Conservation (phyloP, 1,140 invertebrate genomes). For the Tetramorium simillimum region DNA sequence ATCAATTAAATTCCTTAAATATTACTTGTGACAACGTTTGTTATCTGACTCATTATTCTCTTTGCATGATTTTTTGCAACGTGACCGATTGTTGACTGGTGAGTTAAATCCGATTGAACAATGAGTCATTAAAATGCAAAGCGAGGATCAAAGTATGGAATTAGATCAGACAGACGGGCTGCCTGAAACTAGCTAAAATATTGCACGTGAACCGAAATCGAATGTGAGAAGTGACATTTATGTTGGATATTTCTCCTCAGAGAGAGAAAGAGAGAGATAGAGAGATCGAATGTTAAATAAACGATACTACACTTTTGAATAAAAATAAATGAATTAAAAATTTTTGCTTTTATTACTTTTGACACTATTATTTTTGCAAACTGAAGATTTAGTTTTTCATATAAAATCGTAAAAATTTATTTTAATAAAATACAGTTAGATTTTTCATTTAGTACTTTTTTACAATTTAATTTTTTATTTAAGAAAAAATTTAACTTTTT, state of each 20-base stretch:
- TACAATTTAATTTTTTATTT: background rate
- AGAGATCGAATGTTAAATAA: constrained; percentile 4
- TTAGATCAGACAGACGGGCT: constrained; percentile 57
- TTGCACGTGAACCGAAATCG: constrained; percentile 63
- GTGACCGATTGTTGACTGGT: constrained; percentile 13
- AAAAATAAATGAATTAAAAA: background rate
- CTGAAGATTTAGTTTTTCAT: background rate
- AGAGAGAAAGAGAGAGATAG: background rate
- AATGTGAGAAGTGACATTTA: constrained; percentile 56
- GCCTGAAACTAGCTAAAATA: constrained; percentile 46
- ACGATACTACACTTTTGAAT: background rate
- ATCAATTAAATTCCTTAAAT: constrained; percentile 6
- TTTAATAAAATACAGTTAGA: background rate
- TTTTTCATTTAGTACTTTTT: background rate
- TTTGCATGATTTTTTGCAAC: background rate
- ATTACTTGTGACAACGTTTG: background rate
- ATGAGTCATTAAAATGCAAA: constrained; percentile 76
- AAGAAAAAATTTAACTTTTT: background rate
- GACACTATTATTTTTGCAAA: background rate
- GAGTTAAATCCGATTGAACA: constrained; percentile 61
- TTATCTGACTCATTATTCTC: background rate
- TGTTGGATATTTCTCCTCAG: background rate
- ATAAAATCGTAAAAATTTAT: background rate
- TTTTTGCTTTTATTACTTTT: background rate
- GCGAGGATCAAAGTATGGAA: constrained; percentile 72